Conservation (phyloP, 1,140 invertebrate genomes). For the Acromyrmex echinatior region DNA sequence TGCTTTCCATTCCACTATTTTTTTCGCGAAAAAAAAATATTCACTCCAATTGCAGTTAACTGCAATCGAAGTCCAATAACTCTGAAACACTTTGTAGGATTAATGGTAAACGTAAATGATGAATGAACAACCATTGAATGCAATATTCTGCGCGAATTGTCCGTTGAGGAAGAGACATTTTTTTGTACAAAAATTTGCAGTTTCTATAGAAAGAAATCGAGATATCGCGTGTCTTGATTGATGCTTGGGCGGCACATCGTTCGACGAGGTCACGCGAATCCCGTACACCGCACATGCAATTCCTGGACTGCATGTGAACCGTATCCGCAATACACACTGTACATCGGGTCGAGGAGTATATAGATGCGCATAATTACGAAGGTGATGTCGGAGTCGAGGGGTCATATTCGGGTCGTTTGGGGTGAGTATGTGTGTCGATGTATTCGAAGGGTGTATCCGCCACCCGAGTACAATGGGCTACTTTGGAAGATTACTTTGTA, state of each 20-base stretch:
- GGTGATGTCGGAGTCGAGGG: constrained; percentile 61
- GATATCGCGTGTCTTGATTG: constrained; percentile 73
- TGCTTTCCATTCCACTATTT: background rate
- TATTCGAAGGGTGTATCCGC: constrained; percentile 27
- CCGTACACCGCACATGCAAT: constrained; percentile 64
- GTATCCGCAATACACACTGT: constrained; percentile 24
- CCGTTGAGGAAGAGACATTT: background rate
- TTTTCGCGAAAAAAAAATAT: constrained; percentile 12
- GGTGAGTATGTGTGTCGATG: constrained; percentile 24
- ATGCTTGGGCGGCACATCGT: constrained; percentile 55
- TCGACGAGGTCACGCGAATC: constrained; percentile 71
- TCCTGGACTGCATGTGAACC: constrained; percentile 9
- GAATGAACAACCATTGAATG: constrained; percentile 16
- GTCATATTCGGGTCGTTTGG: constrained; percentile 41
- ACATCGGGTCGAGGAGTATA: constrained; percentile 36
- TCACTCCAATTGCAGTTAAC: background rate
- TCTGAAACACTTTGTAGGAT: constrained; percentile 7
- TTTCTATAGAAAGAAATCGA: constrained; percentile 32
- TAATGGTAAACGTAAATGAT: constrained; percentile 25
- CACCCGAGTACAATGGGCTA: constrained; percentile 14
- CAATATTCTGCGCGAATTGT: constrained; percentile 19
- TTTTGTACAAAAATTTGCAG: constrained; percentile 27
- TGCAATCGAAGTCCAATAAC: background rate
- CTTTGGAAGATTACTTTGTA: constrained; percentile 41
- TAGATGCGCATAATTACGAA: constrained; percentile 76